These are phyloP conservation scores for Pseudococcus longispinus DNA, from an alignment of 2,888 invertebrate species.

Conservation along the genomic window DNA sequence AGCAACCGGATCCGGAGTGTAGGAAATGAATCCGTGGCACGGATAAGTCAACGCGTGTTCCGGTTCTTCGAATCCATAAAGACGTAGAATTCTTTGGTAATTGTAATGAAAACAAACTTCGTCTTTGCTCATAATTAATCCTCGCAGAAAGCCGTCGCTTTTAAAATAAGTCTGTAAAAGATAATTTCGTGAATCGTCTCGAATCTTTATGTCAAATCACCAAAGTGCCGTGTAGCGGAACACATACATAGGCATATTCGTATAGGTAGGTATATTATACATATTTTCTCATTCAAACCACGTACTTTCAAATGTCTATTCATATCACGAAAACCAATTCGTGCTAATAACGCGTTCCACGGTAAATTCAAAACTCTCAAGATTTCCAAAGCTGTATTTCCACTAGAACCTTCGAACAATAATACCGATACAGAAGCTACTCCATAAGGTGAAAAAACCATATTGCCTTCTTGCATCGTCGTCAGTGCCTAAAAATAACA, in stretches of 20 bases:
- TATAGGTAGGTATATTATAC: background rate
- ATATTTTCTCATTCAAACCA: background rate
- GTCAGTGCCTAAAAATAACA: conserved; percentile 60
- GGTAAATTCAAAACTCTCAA: conserved; percentile 75
- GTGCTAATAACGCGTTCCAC: conserved; percentile 74
- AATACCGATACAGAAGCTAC: conserved; percentile 80
- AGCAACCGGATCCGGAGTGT: conserved; percentile 55
- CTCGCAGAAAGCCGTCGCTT: conserved; percentile 81
- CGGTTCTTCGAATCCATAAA: conserved; percentile 79
- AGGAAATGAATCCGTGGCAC: conserved; percentile 55
- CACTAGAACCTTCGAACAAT: conserved; percentile 78
- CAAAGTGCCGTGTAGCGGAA: background rate
- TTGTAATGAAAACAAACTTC: conserved; percentile 77
- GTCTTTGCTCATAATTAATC: conserved; percentile 79
- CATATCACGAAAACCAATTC: conserved; percentile 82
- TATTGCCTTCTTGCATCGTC: conserved; percentile 66
- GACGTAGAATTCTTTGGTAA: conserved; percentile 75
- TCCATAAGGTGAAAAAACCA: conserved; percentile 85
- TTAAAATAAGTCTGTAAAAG: conserved; percentile 78
- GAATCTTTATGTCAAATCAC: background rate
- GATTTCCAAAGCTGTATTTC: conserved; percentile 76
- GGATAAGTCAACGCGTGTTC: conserved; percentile 61
- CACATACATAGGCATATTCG: background rate
- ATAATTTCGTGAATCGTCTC: background rate
- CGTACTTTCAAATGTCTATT: conserved; percentile 81